These are phyloP conservation scores for Drosophila meridiana DNA, from an alignment of 2,888 invertebrate species.

Conservation along the genomic window DNA sequence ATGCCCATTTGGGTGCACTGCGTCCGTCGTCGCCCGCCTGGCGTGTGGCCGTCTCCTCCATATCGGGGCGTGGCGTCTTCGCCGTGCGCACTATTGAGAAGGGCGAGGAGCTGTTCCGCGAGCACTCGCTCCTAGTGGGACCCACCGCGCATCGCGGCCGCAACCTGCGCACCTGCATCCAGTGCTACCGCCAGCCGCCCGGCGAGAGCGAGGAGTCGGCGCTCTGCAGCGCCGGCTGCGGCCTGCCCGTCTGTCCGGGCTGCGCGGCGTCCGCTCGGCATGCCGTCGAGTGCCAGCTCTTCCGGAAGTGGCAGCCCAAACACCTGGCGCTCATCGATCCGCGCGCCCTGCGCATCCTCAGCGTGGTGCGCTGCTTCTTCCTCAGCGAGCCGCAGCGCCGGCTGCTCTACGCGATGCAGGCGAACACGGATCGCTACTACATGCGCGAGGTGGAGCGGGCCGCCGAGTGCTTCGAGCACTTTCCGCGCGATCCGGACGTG, in stretches of 20 bases:
- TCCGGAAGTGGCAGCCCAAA: constrained; percentile 87
- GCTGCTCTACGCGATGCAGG: constrained; percentile 83
- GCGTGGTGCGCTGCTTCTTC: constrained; percentile 82
- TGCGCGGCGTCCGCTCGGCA: constrained; percentile 88
- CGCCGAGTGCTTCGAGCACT: constrained; percentile 81
- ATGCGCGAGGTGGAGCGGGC: constrained; percentile 76
- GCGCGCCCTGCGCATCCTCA: constrained; percentile 79
- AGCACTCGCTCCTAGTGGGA: constrained; percentile 89
- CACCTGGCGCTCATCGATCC: constrained; percentile 64
- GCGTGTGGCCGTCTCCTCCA: constrained; percentile 87
- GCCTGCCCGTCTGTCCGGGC: constrained; percentile 88
- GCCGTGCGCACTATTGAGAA: constrained; percentile 88
- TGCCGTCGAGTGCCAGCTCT: constrained; percentile 88
- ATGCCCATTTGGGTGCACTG: constrained; percentile 75
- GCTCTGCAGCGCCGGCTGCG: constrained; percentile 88
- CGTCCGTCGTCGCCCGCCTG: constrained; percentile 84
- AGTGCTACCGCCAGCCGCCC: constrained; percentile 87
- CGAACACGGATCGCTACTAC: constrained; percentile 82
- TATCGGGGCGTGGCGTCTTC: constrained; percentile 90
- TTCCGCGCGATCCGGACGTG: constrained; percentile 80
- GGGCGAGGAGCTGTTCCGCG: constrained; percentile 90
- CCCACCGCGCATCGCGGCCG: constrained; percentile 87
- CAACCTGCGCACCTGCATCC: constrained; percentile 87
- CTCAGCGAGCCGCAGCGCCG: constrained; percentile 76
- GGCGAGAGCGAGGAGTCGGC: constrained; percentile 73